phyloP scores from a whole-genome alignment of 2,888 invertebrate species.

The Sinotaia quadrata region DNA sequence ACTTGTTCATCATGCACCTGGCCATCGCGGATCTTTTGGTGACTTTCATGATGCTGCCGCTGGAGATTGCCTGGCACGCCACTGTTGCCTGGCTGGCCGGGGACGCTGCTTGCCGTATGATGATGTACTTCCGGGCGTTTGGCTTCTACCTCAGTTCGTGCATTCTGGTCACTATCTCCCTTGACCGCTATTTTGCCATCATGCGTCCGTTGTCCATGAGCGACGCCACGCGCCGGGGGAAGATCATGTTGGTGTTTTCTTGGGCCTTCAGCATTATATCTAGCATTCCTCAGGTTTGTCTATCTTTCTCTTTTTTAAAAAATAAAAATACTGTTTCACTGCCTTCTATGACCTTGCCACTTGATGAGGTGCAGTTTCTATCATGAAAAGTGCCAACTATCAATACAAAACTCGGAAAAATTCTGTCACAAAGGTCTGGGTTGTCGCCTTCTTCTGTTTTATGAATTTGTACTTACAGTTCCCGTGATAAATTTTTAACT shows the following conservation, averaged over 20 bases:
- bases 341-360: too few species aligned
- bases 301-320: not conserved
- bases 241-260: constrained; percentile 56
- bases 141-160: constrained; percentile 85
- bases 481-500: too few species aligned
- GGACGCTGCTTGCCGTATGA: constrained; percentile 81
- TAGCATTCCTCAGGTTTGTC: constrained; percentile 61
- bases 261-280: constrained; percentile 58
- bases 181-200: constrained; percentile 63
- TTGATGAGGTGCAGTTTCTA: too few species aligned
- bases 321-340: too few species aligned
- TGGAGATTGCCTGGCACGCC: constrained; percentile 80
- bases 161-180: constrained; percentile 82
- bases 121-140: constrained; percentile 82
- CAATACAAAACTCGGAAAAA: too few species aligned
- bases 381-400: too few species aligned
- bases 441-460: too few species aligned
- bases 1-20: constrained; percentile 84
- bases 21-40: constrained; percentile 87
- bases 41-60: constrained; percentile 83
- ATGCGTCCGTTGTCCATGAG: constrained; percentile 59
- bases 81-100: constrained; percentile 86
- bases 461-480: too few species aligned
- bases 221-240: constrained; percentile 57
- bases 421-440: too few species aligned